Conservation (phyloP, 2,797 vertebrate species). For the Thalassophryne amazonica region DNA sequence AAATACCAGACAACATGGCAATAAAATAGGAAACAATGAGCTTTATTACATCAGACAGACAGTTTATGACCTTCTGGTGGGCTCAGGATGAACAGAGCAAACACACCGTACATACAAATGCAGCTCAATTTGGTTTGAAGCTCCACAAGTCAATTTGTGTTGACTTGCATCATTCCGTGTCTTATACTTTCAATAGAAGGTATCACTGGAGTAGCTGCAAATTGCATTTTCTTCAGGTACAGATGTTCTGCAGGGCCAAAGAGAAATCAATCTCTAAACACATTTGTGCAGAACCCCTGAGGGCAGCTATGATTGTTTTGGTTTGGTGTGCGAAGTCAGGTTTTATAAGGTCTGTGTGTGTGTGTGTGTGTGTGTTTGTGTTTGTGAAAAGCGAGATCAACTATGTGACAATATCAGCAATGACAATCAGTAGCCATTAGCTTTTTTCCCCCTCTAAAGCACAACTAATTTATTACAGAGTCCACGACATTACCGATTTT, state of each 20-base stretch:
- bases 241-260: conserved; percentile 33
- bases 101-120: conserved; percentile 10
- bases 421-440: too few species aligned
- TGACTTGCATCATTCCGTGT: conserved; percentile 24
- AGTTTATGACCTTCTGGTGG: conserved; percentile 3
- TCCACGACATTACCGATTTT: too few species aligned
- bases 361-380: conserved; percentile 3
- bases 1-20: neutral
- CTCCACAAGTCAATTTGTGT: conserved; percentile 28
- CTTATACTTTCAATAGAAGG: conserved; percentile 50
- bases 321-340: conserved; percentile 35
- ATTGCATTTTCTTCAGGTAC: conserved; percentile 49
- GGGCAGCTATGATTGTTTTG: conserved; percentile 39
- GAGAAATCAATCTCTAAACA: conserved; percentile 64
- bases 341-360: conserved; percentile 3
- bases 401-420: too few species aligned
- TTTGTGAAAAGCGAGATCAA: too few species aligned
- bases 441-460: too few species aligned
- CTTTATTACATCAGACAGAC: neutral
- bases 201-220: conserved; percentile 38
- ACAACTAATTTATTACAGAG: too few species aligned
- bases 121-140: conserved; percentile 17
- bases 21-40: neutral
- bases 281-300: conserved; percentile 31
- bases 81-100: conserved; percentile 14